These are phyloP conservation scores for Apus apus DNA, from an alignment of 2,113 vertebrate genomes.

Conservation along the genomic window DNA sequence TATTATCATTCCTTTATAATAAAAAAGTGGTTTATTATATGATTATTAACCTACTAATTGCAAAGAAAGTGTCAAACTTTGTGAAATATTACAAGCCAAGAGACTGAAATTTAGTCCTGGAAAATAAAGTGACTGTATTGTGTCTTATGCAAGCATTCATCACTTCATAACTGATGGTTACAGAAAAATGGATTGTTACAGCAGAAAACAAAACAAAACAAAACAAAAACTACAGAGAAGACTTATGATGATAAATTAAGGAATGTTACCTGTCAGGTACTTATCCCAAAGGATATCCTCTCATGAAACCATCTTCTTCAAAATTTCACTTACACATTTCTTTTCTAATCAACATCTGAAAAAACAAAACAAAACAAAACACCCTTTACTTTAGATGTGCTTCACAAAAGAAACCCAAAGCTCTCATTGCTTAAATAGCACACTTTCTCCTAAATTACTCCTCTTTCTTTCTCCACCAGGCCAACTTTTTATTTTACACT, in stretches of 20 bases:
- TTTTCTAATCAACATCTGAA: background rate
- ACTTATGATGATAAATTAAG: background rate
- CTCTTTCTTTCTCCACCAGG: background rate
- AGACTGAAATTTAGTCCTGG: background rate
- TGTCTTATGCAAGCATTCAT: slow-evolving; percentile 15
- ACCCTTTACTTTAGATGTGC: background rate
- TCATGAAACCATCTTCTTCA: background rate
- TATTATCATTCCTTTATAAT: background rate
- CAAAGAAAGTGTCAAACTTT: slow-evolving; percentile 11
- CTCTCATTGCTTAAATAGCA: no score
- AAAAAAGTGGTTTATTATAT: background rate
- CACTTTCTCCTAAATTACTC: no score
- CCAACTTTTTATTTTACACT: background rate
- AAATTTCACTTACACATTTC: background rate
- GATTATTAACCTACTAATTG: background rate
- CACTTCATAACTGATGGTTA: slow-evolving; percentile 4
- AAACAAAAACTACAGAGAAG: background rate
- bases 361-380: background rate
- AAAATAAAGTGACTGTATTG: slow-evolving; percentile 7
- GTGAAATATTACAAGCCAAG: slow-evolving; percentile 17
- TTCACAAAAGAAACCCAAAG: no score
- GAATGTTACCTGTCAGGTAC: background rate
- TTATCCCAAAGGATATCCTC: background rate
- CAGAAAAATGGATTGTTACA: background rate
- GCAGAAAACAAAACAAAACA: background rate